These are phyloP conservation scores for Datnioides undecimradiatus DNA, from an alignment of 2,113 vertebrate genomes.

Conservation along the genomic window DNA sequence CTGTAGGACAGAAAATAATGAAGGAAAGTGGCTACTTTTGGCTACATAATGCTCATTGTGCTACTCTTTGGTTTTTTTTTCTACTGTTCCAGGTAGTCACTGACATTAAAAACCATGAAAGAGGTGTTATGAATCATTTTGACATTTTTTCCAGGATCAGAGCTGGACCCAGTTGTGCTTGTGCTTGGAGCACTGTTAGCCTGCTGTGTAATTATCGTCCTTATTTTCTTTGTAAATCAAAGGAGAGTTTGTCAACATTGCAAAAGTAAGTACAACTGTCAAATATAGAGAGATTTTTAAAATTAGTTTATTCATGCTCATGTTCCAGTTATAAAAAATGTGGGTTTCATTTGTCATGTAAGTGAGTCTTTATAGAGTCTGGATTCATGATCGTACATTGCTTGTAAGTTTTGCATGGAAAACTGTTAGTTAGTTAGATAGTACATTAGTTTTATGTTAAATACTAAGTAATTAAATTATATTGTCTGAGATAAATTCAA, in stretches of 20 bases:
- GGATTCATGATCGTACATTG: too few species aligned
- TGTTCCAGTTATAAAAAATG: too few species aligned
- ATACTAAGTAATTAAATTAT: too few species aligned
- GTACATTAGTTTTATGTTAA: too few species aligned
- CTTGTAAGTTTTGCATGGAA: too few species aligned
- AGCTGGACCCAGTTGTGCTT: neutral
- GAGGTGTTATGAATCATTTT: neutral
- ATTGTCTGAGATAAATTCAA: too few species aligned
- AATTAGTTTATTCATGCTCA: too few species aligned
- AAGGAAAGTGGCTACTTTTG: neutral
- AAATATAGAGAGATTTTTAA: too few species aligned
- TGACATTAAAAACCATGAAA: neutral
- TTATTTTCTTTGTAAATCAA: neutral
- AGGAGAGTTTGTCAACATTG: neutral
- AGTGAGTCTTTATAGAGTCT: too few species aligned
- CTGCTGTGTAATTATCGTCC: neutral
- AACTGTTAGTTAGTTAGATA: too few species aligned
- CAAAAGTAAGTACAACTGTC: constrained; percentile 6
- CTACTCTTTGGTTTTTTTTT: too few species aligned
- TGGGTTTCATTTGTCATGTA: too few species aligned
- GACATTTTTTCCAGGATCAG: neutral
- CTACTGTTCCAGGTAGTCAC: neutral
- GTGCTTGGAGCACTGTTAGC: neutral
- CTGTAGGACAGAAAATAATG: neutral
- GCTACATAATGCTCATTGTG: neutral